Conservation (phyloP, 2,888 invertebrate species). For the Lepidocyrtinus sp. region DNA sequence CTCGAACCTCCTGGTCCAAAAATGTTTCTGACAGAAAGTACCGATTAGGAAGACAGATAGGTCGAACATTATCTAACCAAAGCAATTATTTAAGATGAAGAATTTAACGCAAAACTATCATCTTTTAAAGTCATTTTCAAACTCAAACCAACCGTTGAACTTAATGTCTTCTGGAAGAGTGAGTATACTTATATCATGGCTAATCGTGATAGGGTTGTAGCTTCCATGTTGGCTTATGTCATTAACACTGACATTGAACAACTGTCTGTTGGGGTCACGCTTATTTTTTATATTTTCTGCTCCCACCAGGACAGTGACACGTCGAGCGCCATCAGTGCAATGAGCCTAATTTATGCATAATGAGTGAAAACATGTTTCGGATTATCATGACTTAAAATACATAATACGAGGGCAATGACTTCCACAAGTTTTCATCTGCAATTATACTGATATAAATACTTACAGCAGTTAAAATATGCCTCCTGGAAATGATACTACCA, state of each 20-base stretch:
- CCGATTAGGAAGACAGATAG: constrained; percentile 68
- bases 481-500: constrained; percentile 40
- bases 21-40: constrained; percentile 58
- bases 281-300: constrained; percentile 65
- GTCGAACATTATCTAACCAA: constrained; percentile 55
- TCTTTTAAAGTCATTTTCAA: not conserved
- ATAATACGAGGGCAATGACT: too few species aligned
- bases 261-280: constrained; percentile 56
- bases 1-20: constrained; percentile 62
- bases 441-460: too few species aligned
- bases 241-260: constrained; percentile 65
- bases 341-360: constrained; percentile 58
- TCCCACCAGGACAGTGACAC: constrained; percentile 65
- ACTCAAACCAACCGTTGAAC: constrained; percentile 58
- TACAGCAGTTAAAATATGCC: constrained; percentile 61
- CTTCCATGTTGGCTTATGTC: constrained; percentile 67
- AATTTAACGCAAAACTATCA: constrained; percentile 5
- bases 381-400: not conserved
- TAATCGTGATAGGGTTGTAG: constrained; percentile 68
- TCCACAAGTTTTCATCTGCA: too few species aligned
- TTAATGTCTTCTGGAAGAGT: constrained; percentile 60
- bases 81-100: not conserved
- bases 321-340: constrained; percentile 68
- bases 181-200: constrained; percentile 68
- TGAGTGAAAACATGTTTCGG: not conserved